A percentile compares a stretch with the other conserved stretches of the same genome.
Conservation (phyloP, 2,113 vertebrate genomes). For the Neopipo cinnamomea region DNA sequence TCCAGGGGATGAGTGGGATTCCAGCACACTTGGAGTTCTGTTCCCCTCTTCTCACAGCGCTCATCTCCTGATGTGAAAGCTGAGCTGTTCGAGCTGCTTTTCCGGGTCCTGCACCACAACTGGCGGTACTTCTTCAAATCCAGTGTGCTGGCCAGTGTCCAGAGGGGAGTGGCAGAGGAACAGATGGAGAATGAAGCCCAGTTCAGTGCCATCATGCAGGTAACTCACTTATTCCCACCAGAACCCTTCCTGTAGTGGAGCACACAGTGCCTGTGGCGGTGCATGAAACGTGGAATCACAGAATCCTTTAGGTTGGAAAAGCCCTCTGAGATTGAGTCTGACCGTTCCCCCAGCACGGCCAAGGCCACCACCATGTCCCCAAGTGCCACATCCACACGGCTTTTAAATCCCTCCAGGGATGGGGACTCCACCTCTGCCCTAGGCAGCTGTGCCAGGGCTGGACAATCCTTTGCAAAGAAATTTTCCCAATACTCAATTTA, state of each 20-base stretch:
- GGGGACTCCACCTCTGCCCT: background rate
- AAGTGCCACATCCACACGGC: accelerated
- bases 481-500: background rate
- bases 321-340: background rate
- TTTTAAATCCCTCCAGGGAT: background rate
- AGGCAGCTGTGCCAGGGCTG: background rate
- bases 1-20: background rate
- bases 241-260: background rate
- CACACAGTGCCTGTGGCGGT: accelerated
- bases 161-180: constrained; percentile 85
- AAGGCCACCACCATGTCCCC: background rate
- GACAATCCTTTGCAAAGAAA: background rate
- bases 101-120: constrained; percentile 94
- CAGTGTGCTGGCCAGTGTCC: constrained; percentile 89
- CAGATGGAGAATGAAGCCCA: constrained; percentile 96
- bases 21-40: background rate
- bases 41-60: constrained; percentile 72
- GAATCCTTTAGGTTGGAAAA: background rate
- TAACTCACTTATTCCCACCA: background rate
- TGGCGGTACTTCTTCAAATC: constrained; percentile 99
- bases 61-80: constrained; percentile 96
- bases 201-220: constrained; percentile 98
- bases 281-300: accelerated
- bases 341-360: background rate
- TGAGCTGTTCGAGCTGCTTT: constrained; percentile 96